Percentiles rank a stretch among this genome's conserved stretches.
Conservation (phyloP, 2,888 invertebrate species). For the Pardosa pseudoannulata region DNA sequence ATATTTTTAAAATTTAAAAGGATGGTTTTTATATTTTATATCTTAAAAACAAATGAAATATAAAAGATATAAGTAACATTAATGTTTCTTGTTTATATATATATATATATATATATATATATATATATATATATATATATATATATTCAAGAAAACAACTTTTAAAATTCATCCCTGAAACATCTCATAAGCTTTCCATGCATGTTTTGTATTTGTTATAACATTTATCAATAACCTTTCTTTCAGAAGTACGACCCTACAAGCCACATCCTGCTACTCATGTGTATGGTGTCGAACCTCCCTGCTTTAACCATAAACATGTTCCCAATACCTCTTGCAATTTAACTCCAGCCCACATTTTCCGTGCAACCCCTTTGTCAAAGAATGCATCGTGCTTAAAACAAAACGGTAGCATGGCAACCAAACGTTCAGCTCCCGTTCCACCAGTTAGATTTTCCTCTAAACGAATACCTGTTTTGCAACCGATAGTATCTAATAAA, state of each 20-base stretch:
- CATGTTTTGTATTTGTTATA: background rate
- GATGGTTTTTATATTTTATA: too few species aligned
- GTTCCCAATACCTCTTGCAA: slow-evolving; percentile 12
- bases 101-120: too few species aligned
- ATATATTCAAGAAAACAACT: too few species aligned
- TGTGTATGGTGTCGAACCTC: slow-evolving; percentile 32
- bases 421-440: background rate
- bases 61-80: too few species aligned
- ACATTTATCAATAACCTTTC: background rate
- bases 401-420: background rate
- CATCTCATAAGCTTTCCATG: too few species aligned
- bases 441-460: slow-evolving; percentile 48
- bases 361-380: background rate
- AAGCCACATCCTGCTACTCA: slow-evolving; percentile 15
- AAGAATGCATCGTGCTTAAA: background rate
- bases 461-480: background rate
- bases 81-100: too few species aligned
- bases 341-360: background rate
- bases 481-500: background rate
- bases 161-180: too few species aligned
- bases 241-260: slow-evolving; percentile 38
- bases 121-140: too few species aligned
- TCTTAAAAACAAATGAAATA: too few species aligned
- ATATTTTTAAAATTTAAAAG: too few species aligned
- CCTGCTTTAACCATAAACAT: slow-evolving; percentile 47